Conservation (phyloP, 2,113 vertebrate genomes). For the Tautogolabrus adspersus region DNA sequence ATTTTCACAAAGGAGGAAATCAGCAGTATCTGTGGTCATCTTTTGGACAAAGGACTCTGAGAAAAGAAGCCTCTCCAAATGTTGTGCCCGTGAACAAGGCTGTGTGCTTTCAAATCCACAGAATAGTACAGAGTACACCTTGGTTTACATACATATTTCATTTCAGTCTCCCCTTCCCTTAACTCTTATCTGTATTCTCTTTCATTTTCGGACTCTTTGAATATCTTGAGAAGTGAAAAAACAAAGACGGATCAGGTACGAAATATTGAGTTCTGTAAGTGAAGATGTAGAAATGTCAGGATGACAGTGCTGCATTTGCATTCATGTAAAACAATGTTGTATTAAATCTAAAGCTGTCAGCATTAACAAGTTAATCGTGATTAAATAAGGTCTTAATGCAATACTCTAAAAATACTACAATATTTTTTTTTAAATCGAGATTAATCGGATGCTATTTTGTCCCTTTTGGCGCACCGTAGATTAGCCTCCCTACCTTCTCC, state of each 20-base stretch:
- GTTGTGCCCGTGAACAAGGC: not conserved
- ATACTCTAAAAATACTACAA: no score
- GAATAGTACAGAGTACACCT: not conserved
- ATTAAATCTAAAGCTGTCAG: no score
- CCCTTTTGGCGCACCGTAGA: no score
- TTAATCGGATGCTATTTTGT: no score
- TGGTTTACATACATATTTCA: slow-evolving; percentile 21
- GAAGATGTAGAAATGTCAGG: slow-evolving; percentile 8
- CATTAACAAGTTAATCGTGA: no score
- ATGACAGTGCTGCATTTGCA: not conserved
- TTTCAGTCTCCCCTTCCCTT: not conserved
- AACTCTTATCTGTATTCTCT: not conserved
- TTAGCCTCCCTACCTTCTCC: no score
- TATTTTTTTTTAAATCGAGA: no score
- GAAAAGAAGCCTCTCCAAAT: not conserved
- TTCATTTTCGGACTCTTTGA: not conserved
- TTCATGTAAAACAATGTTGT: no score
- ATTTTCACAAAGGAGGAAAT: slow-evolving; percentile 22
- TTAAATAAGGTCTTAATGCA: no score
- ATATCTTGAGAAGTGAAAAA: not conserved
- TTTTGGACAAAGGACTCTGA: not conserved
- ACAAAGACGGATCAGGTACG: not conserved
- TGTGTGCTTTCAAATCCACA: not conserved
- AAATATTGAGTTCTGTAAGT: not conserved
- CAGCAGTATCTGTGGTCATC: not conserved